These are phyloP conservation scores for Drosophila baimaii DNA, from an alignment of 1,140 invertebrate genomes.

Conservation along the genomic window DNA sequence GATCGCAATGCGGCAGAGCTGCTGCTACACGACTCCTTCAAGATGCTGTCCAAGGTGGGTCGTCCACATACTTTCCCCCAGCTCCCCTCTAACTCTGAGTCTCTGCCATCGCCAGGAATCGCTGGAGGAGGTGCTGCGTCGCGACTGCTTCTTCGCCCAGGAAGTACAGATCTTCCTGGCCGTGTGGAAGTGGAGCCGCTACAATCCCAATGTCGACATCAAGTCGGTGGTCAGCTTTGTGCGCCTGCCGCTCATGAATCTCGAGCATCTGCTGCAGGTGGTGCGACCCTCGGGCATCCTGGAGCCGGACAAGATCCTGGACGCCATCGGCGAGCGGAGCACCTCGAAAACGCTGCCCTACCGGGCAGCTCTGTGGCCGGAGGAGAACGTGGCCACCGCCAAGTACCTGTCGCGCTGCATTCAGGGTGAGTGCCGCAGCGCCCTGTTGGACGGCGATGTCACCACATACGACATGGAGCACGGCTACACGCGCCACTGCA, in stretches of 20 bases:
- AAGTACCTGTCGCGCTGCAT: slow-evolving; percentile 92
- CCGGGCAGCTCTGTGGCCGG: slow-evolving; percentile 91
- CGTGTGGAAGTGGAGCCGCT: slow-evolving; percentile 93
- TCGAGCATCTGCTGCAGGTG: slow-evolving; percentile 93
- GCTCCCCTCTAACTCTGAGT: too few species aligned
- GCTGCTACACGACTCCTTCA: slow-evolving; percentile 93
- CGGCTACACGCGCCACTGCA: slow-evolving; percentile 96
- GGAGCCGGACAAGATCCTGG: slow-evolving; percentile 94
- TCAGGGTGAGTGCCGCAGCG: slow-evolving; percentile 93
- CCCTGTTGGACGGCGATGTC: slow-evolving; percentile 94
- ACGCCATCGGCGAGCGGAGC: slow-evolving; percentile 95
- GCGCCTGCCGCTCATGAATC: slow-evolving; percentile 92
- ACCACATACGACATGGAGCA: slow-evolving; percentile 84
- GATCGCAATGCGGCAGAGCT: slow-evolving; percentile 95
- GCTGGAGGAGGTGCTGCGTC: slow-evolving; percentile 92
- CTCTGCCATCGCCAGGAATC: slow-evolving; percentile 86
- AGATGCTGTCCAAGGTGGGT: slow-evolving; percentile 91
- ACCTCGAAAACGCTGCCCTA: slow-evolving; percentile 92
- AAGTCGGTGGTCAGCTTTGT: slow-evolving; percentile 87
- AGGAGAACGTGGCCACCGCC: slow-evolving; percentile 95
- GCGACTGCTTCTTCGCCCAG: slow-evolving; percentile 97
- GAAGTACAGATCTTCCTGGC: slow-evolving; percentile 98
- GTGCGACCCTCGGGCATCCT: slow-evolving; percentile 94
- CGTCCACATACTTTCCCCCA: accelerated
- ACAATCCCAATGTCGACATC: slow-evolving; percentile 89